Evolutionary conservation across 2,797 vertebrate genomes (phyloP).

Genomic region (Phoebastria nigripes): DNA sequence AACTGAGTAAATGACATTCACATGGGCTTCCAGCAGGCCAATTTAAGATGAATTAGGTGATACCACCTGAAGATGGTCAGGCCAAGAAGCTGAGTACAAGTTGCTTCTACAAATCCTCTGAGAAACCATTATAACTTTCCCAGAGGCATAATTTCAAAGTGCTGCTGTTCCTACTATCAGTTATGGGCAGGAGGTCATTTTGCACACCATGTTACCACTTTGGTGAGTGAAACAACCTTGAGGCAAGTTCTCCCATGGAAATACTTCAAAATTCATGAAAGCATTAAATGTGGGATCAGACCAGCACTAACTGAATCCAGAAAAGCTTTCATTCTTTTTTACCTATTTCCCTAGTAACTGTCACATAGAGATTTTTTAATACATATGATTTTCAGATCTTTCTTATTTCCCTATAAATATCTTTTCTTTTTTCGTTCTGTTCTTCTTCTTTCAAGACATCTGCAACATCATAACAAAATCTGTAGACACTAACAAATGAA

Average conservation of each 20-base stretch:
- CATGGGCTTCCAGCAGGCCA: background rate
- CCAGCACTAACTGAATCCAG: background rate
- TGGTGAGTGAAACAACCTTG: background rate
- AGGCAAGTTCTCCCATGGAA: background rate
- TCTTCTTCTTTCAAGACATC: background rate
- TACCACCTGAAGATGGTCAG: background rate
- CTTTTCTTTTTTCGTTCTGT: background rate
- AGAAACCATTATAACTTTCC: background rate
- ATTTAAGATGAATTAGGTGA: background rate
- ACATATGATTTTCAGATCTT: background rate
- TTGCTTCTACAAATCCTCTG: background rate
- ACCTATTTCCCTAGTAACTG: background rate
- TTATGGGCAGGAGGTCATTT: background rate
- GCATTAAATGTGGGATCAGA: background rate
- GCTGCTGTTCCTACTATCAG: background rate
- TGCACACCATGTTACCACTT: background rate
- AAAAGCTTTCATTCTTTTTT: background rate
- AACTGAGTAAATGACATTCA: background rate
- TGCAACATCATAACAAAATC: background rate
- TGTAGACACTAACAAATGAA: background rate
- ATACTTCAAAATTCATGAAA: background rate
- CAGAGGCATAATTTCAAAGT: background rate
- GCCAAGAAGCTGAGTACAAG: background rate
- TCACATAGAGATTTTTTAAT: background rate
- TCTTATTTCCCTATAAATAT: background rate